phyloP scores from a whole-genome alignment of 2,797 vertebrate species.

The Tiaroga cobitis region DNA sequence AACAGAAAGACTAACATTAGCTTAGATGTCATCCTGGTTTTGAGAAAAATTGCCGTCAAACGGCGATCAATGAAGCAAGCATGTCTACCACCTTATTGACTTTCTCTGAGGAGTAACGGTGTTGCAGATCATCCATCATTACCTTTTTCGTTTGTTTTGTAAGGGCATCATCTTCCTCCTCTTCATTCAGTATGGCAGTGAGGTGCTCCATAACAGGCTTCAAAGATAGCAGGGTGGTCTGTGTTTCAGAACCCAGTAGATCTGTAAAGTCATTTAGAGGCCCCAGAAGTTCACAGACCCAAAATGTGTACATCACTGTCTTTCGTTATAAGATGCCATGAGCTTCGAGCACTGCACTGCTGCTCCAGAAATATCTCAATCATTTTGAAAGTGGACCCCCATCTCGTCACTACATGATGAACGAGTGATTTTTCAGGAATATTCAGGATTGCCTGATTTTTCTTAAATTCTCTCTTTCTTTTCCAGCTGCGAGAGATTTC shows the following conservation, averaged over 20 bases:
- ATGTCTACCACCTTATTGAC: not conserved
- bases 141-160: constrained; percentile 12
- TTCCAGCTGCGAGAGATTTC: constrained; percentile 22
- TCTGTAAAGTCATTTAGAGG: constrained; percentile 10
- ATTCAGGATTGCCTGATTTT: constrained; percentile 10
- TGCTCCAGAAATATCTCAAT: constrained; percentile 8
- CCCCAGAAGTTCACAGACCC: not conserved
- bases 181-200: not conserved
- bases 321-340: constrained; percentile 16
- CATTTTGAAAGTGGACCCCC: constrained; percentile 9
- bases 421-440: constrained; percentile 14
- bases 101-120: not conserved
- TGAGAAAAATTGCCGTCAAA: not conserved
- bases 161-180: not conserved
- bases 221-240: not conserved
- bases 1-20: too few relatives aligned
- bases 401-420: constrained; percentile 21
- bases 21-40: too few relatives aligned
- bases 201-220: not conserved
- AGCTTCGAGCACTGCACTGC: not conserved
- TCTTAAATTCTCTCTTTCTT: constrained; percentile 24
- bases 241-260: not conserved
- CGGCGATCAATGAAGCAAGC: not conserved
- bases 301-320: constrained; percentile 1
- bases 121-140: not conserved